Base-by-base conservation (phyloP, 1,140 invertebrate genomes). In the Neoseiulus cucumeris region DNA sequence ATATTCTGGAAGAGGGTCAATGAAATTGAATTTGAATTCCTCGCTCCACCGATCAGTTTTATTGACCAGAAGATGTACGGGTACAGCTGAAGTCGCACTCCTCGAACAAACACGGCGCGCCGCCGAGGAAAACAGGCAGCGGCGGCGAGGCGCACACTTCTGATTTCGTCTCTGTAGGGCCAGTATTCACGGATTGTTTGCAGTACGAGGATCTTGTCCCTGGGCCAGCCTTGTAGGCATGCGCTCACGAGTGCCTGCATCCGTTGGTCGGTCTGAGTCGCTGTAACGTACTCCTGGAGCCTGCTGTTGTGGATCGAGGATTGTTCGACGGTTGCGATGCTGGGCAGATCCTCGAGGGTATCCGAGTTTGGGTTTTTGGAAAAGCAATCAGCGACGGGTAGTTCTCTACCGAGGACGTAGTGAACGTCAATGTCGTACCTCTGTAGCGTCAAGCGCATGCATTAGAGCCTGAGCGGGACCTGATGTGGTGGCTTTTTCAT, bases 401-500 rank as follows among this genome's bases (percentile, higher is more conserved):
- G 79, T 76, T 51, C 75, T 72, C 71, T 70, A 1, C 68, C 69
- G 45, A 73, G 66, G 18, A 71, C 67, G 66, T 76, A 80, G 25
- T 64, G 39, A 2, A 79, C 67, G 28, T 71, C 67, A 41, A 79
- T 72, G 68, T 77, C 72, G 72, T 76, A 79, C 67, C 70, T 42
- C 47, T 75, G 73, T 20, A 79, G 55, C 45, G 70, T 68, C 5
- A 80, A 65, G 12, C 76, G 42, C 73, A 78, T 76, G 17, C 73
- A 59, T 70, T 79, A 72, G 42, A 80, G 68, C 65, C 77, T 65
- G 7, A 71, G 68, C 2, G 75, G 73, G 20, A 73, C 72, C 20
- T 72, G 69, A 33, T 71, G 41, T 30, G 77, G 68, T 17, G 72
- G 71, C 66, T 76, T 78, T 66, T 70, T 72, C 39, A 73, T 70